Evolutionary conservation across 2,888 invertebrate genomes (phyloP).

Genomic region (Eupithecia subumbrata): DNA sequence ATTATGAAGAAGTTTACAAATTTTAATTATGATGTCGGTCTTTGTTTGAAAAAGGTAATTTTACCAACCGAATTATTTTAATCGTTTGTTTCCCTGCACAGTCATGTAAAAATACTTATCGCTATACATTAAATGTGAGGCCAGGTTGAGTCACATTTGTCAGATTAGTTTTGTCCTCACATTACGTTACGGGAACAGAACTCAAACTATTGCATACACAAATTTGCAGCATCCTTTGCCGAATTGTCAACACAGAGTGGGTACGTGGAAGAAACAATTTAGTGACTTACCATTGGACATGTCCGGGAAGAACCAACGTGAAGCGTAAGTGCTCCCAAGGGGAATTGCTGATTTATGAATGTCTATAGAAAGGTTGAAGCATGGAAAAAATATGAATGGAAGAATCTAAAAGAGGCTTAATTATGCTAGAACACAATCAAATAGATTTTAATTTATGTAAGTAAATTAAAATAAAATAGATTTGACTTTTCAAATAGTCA

Average conservation of each 20-base stretch:
- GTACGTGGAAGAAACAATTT: constrained; percentile 41
- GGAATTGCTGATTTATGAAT: constrained; percentile 56
- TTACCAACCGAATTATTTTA: no score
- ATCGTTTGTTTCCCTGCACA: no score
- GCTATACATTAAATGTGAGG: neutral
- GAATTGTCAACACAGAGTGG: constrained; percentile 21
- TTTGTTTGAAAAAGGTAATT: no score
- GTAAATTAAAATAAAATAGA: neutral
- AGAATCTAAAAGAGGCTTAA: neutral
- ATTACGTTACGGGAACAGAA: neutral
- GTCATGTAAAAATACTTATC: no score
- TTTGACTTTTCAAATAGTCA: neutral
- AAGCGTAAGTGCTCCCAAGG: constrained; percentile 54
- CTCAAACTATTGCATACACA: constrained; percentile 6
- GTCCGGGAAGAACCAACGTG: constrained; percentile 58
- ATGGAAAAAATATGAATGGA: neutral
- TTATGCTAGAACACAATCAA: neutral
- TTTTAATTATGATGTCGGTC: no score
- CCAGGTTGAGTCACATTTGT: neutral
- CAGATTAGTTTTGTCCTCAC: neutral
- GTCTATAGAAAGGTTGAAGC: constrained; percentile 25
- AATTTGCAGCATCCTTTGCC: constrained; percentile 22
- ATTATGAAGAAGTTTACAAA: no score
- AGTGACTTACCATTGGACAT: constrained; percentile 26
- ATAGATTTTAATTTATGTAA: neutral